Conservation (phyloP, 1,140 invertebrate genomes). For the Drosophila santomea region DNA sequence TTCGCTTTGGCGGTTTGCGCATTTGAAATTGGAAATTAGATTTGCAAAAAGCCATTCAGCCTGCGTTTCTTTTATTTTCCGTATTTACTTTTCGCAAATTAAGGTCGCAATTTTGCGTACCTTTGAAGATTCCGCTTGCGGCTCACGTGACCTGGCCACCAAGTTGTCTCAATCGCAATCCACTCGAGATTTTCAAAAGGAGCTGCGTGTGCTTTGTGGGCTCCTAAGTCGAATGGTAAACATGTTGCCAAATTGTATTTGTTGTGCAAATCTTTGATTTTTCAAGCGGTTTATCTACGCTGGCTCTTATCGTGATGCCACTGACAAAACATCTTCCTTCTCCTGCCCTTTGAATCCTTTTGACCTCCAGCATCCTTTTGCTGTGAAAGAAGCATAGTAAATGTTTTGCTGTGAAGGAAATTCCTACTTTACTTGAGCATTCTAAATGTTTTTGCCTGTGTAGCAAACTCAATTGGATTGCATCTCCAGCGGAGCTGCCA, state of each 20-base stretch:
- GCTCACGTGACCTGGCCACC: constrained; percentile 70
- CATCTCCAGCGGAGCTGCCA: constrained; percentile 7
- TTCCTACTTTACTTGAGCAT: not conserved
- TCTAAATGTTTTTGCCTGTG: not conserved
- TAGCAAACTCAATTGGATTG: constrained; percentile 32
- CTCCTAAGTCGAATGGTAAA: constrained; percentile 67
- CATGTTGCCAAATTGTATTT: constrained; percentile 71
- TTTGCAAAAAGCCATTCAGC: constrained; percentile 78
- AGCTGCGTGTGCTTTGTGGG: constrained; percentile 25
- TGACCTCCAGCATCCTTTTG: not conserved
- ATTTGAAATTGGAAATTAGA: constrained; percentile 80
- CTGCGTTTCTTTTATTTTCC: constrained; percentile 36
- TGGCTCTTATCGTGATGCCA: constrained; percentile 39
- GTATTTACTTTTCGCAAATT: constrained; percentile 84
- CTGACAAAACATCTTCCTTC: constrained; percentile 33
- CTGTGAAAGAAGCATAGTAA: no score
- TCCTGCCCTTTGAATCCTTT: not conserved
- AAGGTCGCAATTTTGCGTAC: constrained; percentile 80
- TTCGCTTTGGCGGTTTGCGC: constrained; percentile 62
- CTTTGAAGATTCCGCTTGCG: constrained; percentile 76
- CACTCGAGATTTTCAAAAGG: constrained; percentile 29
- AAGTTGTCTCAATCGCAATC: constrained; percentile 21
- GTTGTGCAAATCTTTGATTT: constrained; percentile 73
- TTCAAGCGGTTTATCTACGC: constrained; percentile 61
- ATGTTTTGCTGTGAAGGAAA: not conserved